Base-by-base conservation (phyloP, 2,888 invertebrate species). In the Calliphora vomitoria region DNA sequence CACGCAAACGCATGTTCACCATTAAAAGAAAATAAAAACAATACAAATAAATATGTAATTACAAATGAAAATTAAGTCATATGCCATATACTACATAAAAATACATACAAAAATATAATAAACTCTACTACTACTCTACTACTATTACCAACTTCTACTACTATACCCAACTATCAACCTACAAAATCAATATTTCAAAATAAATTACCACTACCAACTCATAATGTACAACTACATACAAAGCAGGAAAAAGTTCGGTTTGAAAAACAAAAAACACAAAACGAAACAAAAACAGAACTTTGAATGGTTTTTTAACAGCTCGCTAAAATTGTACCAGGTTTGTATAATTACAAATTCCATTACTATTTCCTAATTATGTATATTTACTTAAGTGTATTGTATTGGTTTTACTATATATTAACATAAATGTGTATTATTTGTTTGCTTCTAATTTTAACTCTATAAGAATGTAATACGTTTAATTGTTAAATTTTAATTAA, bases 1-100 rank as follows among this genome's bases (percentile, higher is more conserved):
- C 89, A 89, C 90, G 89, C 79, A 79, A 81, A 81, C 53, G 87
- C 87, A 87, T 87, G 85, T 78, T 79, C 71, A 86, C 72, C 53
- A 71, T 35, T 41, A 35, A 81, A 76, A 69, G 50, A 74, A 71
- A 76, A 72, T 53, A 58, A 18, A 44, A 89, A 89, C 89, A n/a
- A 88, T 64, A 74, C 38, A 13, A 66, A 72, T 20, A 5, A 62
- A 60, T 44, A 44, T 44, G 20, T 38, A 55, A 41, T 20, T 66
- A 83, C 74, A 64, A 79, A 82, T 50, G 50, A 82, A 71, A 58
- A 80, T 84, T 64, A 78, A 68, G 15, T 41, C 84, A 82, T 85
- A 20, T 88, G 82, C 74, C 82, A 87, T 84, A 66, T 53, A 81
- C 47, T 79, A 84, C 84, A 81, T 85, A 74, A 78, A 74, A 71